Evolutionary conservation across 2,888 invertebrate species (phyloP), one percentile per base, ranked within the genome.

Genomic region (Globia sparganii): DNA sequence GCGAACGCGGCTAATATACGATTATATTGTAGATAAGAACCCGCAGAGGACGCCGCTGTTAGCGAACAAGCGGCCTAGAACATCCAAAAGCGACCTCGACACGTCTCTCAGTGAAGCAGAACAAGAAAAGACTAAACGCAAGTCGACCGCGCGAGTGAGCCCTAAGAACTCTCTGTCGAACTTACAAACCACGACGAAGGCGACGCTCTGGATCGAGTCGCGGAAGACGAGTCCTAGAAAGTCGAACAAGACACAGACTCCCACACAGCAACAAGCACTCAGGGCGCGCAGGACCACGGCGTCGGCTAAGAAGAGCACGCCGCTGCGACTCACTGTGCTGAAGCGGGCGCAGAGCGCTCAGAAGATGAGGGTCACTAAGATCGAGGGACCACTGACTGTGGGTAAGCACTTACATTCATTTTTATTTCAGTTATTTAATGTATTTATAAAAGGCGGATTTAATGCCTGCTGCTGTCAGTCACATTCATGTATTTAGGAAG

Each of bases 121-220:
- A 15, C 81, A 62, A 5, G 86, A 83, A 2, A 81, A 72, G 21
- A 59, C 70, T 0, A 81, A 80, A 43, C 83, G 87, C 56, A 88
- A 83, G 72, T 76, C 85, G 4, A 69, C 31, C 53, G n/a, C 69
- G 3, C 75, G 86, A 34, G 65, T 66, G 11, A 81, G 79, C 31
- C 83, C 81, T 1, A 80, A 69, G 69, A 73, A 25, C 66, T 15
- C 72, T 4, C 8, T 37, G 40, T 49, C 77, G 0, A 80, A 59
- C 76, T 72, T 81, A 13, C 81, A 87, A 62, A 78, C 78, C 79
- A 91, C 94, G 1, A 94, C 94, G 0, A 93, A 95, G 80, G 95
- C 96, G 4, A 89, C 92, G 43, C 89, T 93, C 46, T 95, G 96
- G 96, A 95, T 95, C 65, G 94, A 95, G 88, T 94, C 94, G 1